Percentiles rank a stretch among this genome's conserved stretches.
phyloP scores from a whole-genome alignment of 2,888 invertebrate genomes.

The Prosapia bicincta region DNA sequence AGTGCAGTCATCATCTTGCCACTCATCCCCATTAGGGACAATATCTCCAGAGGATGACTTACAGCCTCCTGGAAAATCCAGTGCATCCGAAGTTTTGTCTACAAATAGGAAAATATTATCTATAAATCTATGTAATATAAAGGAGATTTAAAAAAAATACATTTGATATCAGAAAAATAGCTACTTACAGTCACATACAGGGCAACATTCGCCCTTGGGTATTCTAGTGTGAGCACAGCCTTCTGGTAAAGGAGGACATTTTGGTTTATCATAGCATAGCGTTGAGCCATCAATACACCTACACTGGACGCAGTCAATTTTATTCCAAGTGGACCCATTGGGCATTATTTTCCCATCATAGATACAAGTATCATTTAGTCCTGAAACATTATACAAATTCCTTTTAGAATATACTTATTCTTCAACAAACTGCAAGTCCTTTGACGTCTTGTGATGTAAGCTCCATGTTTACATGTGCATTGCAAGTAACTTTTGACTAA shows the following conservation, averaged over 20 bases:
- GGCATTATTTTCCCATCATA: constrained; percentile 44
- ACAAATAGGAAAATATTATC: too few relatives aligned
- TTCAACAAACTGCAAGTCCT: too few relatives aligned
- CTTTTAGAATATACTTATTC: too few relatives aligned
- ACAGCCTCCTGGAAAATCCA: not conserved
- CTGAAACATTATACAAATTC: too few relatives aligned
- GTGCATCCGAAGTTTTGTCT: not conserved
- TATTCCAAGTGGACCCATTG: constrained; percentile 50
- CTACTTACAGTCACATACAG: constrained; percentile 43
- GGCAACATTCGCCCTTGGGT: constrained; percentile 47
- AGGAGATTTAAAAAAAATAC: too few relatives aligned
- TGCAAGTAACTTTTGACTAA: too few relatives aligned
- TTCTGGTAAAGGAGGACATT: constrained; percentile 36
- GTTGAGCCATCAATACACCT: constrained; percentile 50
- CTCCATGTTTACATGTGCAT: too few relatives aligned
- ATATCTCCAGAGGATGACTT: constrained; percentile 33
- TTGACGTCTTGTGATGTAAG: too few relatives aligned
- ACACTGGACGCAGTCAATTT: constrained; percentile 49
- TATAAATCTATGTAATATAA: too few relatives aligned
- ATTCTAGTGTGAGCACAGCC: constrained; percentile 34
- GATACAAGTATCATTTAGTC: constrained; percentile 44
- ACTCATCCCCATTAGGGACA: constrained; percentile 44
- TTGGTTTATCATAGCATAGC: constrained; percentile 44
- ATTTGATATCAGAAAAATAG: too few relatives aligned
- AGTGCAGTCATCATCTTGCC: constrained; percentile 51